Base-by-base conservation (phyloP, 53 echinoderm and acorn worm species). In the Zoroaster sp. region DNA sequence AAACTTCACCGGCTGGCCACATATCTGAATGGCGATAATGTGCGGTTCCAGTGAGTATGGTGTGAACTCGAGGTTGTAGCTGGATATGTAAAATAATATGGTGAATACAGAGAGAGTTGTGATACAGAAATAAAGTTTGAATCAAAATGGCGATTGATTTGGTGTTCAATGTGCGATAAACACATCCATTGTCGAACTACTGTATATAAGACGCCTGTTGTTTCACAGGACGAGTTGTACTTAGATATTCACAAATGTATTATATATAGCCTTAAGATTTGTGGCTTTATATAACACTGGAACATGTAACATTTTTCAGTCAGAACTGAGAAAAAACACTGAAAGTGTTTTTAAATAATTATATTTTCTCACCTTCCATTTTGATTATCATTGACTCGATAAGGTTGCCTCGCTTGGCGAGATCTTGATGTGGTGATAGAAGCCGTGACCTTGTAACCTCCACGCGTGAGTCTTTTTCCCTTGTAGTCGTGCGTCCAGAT, bases 321-420 rank as follows among this genome's bases (percentile, higher is more conserved):
- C 4, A 18, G 15, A 4, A 63, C 63, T n/a, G 0, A 59, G 0
- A 66, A 28, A n/a, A 3, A 66, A n/a, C 9, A 66, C 0, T 23
- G 20, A 66, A n/a, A 66, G n/a, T n/a, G n/a, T 36, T 12, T 69
- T 14, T 14, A 33, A 13, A 3, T 6, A 34, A 17, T 10, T 69
- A 21, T 15, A 15, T 18, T 25, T 67, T 73, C 25, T 78, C 4
- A 83, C 83, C 83, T 83, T 43, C 83, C 83, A 32, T 83, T 25
- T 42, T 83, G 32, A 33, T 70, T 70, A 32, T 83, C 83, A 7
- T 3, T 36, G 36, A 70, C 37, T 15, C 20, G 69, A 5, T 4
- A 4, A 31, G 2, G 13, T 15, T 33, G n/a, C 23, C 0, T 5
- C 14, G 13, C n/a, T 7, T 63, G 18, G 3, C 17, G n/a, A 4